These are phyloP conservation scores for Pipistrellus kuhlii DNA, from an alignment of 2,797 vertebrate genomes.

Conservation along the genomic window DNA sequence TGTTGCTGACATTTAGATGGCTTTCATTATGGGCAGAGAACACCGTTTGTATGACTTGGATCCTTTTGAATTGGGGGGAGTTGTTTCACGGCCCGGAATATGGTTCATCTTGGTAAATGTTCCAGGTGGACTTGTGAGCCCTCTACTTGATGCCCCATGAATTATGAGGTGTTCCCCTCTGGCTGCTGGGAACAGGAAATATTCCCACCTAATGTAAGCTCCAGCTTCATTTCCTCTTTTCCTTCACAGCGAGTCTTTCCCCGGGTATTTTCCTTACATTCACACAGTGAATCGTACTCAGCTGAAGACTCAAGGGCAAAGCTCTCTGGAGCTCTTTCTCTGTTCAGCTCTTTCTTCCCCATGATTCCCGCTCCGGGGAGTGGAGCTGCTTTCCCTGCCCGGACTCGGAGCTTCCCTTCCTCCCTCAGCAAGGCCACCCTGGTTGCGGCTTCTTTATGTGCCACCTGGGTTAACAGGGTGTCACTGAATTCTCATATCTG, in stretches of 20 bases:
- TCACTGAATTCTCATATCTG: not conserved
- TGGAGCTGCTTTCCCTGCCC: not conserved
- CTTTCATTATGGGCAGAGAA: conserved; percentile 53
- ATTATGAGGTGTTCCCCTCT: conserved; percentile 51
- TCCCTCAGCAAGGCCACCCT: not conserved
- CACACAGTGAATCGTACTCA: not conserved
- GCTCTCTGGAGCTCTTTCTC: not conserved
- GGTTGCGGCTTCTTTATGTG: not conserved
- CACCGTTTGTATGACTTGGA: conserved; percentile 46
- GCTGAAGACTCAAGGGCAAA: not conserved
- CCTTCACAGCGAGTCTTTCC: conserved; percentile 6
- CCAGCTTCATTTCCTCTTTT: conserved; percentile 47
- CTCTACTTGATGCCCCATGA: not conserved
- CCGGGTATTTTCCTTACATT: not conserved
- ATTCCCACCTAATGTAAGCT: not conserved
- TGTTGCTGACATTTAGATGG: conserved; percentile 59
- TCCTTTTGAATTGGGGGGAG: not conserved
- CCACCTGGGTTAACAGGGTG: not conserved
- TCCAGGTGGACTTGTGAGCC: not conserved
- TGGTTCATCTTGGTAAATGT: not conserved
- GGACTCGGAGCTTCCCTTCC: not conserved
- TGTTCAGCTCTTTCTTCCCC: not conserved
- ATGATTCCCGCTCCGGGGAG: not conserved
- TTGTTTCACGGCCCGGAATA: conserved; percentile 23
- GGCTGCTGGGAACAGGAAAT: conserved; percentile 21